phyloP scores from a whole-genome alignment of 2,797 vertebrate genomes.

The Loris lydekkerianus region DNA sequence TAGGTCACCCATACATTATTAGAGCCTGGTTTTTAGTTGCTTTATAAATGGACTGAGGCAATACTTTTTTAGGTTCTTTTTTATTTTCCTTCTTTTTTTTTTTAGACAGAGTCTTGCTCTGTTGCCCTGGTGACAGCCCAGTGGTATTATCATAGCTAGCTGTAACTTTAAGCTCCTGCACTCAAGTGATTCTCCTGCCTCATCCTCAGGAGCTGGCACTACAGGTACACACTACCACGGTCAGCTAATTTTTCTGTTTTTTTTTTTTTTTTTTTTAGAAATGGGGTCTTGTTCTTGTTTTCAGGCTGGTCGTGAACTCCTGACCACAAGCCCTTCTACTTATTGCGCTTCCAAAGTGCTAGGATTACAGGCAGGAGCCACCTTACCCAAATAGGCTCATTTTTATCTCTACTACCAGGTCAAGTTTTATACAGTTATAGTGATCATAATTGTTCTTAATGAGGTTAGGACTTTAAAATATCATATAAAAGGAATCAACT shows the following conservation, averaged over 20 bases:
- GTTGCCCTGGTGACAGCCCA: background rate
- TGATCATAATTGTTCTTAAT: background rate
- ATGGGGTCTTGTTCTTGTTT: background rate
- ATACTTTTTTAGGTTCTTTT: background rate
- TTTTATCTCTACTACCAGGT: background rate
- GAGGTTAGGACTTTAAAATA: conserved; percentile 30
- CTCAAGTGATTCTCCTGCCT: background rate
- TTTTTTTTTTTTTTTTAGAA: background rate
- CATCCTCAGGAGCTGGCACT: background rate
- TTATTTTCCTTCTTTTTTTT: background rate
- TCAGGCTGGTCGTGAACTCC: background rate
- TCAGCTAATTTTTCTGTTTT: background rate
- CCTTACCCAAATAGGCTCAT: background rate
- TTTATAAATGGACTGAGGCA: background rate
- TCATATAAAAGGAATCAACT: background rate
- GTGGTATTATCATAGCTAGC: background rate
- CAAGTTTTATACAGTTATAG: background rate
- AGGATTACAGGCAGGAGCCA: background rate
- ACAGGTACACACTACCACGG: background rate
- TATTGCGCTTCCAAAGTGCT: background rate
- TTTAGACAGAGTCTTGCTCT: too few relatives aligned
- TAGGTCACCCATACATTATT: background rate
- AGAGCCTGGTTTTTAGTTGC: background rate
- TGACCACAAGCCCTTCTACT: background rate
- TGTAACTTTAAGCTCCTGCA: background rate